phyloP scores from a whole-genome alignment of 2,888 invertebrate genomes.

The Norana najaformis region DNA sequence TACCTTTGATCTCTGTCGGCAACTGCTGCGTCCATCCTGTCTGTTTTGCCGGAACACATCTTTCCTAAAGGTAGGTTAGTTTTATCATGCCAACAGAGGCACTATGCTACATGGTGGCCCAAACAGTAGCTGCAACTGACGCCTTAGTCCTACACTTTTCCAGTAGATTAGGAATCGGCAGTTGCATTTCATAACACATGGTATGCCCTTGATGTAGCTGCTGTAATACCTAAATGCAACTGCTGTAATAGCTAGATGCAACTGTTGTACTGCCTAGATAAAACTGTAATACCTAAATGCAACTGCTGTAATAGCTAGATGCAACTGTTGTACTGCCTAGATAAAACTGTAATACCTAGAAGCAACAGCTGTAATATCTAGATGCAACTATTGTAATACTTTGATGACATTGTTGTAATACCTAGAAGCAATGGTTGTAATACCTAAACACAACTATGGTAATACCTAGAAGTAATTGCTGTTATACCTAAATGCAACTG shows the following conservation, averaged over 20 bases:
- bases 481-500: too few species aligned
- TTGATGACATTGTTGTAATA: too few species aligned
- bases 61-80: not conserved
- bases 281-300: too few species aligned
- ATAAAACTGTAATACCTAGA: too few species aligned
- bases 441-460: not conserved
- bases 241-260: not conserved
- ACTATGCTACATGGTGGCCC: not conserved
- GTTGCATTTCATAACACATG: not conserved
- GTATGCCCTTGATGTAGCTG: too few species aligned
- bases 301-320: not conserved
- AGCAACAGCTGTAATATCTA: not conserved
- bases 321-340: too few species aligned
- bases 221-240: too few species aligned
- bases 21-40: not conserved
- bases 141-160: not conserved
- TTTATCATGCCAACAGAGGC: not conserved
- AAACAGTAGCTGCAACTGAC: not conserved
- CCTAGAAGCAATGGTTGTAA: too few species aligned
- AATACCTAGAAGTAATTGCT: not conserved
- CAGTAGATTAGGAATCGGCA: not conserved
- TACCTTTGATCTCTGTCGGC: not conserved
- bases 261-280: too few species aligned
- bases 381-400: not conserved
- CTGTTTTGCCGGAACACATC: conserved; percentile 3